Evolutionary conservation across 2,113 vertebrate genomes (phyloP).

Genomic region (Halichoeres trimaculatus): DNA sequence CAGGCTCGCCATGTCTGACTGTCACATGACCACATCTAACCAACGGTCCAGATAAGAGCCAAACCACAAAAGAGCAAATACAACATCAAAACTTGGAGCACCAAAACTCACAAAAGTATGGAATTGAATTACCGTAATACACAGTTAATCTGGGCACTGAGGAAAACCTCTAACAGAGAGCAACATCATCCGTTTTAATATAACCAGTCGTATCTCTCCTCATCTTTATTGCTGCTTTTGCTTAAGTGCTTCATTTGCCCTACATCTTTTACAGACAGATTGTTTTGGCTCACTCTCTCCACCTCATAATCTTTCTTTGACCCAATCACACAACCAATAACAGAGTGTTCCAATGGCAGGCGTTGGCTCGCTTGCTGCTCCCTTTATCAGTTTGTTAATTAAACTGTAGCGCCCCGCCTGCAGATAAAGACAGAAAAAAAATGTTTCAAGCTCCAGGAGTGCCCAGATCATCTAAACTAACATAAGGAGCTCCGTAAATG

Average conservation of each 20-base stretch:
- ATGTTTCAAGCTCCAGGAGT: neutral
- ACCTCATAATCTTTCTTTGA: neutral
- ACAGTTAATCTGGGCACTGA: no score
- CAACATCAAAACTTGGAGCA: no score
- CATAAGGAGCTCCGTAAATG: slow-evolving; percentile 17
- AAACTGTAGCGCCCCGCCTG: neutral
- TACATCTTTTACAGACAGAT: slow-evolving; percentile 5
- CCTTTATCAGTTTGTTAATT: slow-evolving; percentile 49
- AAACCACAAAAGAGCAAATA: no score
- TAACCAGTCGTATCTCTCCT: neutral
- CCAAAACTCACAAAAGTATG: no score
- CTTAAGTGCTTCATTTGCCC: neutral
- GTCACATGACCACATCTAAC: no score
- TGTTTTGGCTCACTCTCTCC: no score
- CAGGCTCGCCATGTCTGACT: no score
- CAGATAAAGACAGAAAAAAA: slow-evolving; percentile 4
- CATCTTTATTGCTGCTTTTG: slow-evolving; percentile 5
- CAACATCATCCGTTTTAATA: neutral
- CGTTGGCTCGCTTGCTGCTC: neutral
- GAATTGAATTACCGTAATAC: no score
- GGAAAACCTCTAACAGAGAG: neutral
- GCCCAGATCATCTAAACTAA: neutral
- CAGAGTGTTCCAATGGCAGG: slow-evolving; percentile 30
- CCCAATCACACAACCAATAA: neutral
- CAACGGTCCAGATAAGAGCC: no score